Percentiles rank a stretch among this genome's conserved stretches.
phyloP scores from a whole-genome alignment of 2,888 invertebrate genomes.

The Sesia bembeciformis region DNA sequence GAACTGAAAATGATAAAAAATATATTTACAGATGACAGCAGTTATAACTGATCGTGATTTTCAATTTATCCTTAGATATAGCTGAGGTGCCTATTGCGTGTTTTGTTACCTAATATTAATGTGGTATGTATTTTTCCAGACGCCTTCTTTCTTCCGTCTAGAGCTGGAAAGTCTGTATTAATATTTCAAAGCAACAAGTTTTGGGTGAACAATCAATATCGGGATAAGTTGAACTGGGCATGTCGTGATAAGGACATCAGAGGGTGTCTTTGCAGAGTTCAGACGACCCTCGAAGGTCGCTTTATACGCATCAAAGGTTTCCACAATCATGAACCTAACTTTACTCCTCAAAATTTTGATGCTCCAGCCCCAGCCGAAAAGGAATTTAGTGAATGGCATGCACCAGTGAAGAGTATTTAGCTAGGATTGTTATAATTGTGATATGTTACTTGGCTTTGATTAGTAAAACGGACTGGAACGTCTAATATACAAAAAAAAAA shows the following conservation, averaged over 20 bases:
- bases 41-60: background rate
- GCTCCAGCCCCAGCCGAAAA: constrained; percentile 23
- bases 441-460: too few relatives aligned
- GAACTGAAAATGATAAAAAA: too few relatives aligned
- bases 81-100: background rate
- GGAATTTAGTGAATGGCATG: constrained; percentile 21
- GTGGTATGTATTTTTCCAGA: constrained; percentile 32
- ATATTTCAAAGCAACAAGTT: constrained; percentile 63
- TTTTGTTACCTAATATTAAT: background rate
- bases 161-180: constrained; percentile 61
- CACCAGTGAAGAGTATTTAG: constrained; percentile 10
- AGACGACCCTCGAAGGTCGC: constrained; percentile 60
- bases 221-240: constrained; percentile 64
- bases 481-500: too few relatives aligned
- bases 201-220: constrained; percentile 66
- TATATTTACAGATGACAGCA: too few relatives aligned
- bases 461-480: too few relatives aligned
- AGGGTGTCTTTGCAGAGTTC: constrained; percentile 60
- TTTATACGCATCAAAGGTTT: constrained; percentile 53
- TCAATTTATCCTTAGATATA: background rate
- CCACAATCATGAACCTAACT: constrained; percentile 59
- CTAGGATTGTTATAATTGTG: too few relatives aligned
- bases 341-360: constrained; percentile 54
- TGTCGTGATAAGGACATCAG: constrained; percentile 60
- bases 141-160: constrained; percentile 61